Evolutionary conservation across 2,113 vertebrate species (phyloP).

Genomic region (Saccopteryx bilineata): DNA sequence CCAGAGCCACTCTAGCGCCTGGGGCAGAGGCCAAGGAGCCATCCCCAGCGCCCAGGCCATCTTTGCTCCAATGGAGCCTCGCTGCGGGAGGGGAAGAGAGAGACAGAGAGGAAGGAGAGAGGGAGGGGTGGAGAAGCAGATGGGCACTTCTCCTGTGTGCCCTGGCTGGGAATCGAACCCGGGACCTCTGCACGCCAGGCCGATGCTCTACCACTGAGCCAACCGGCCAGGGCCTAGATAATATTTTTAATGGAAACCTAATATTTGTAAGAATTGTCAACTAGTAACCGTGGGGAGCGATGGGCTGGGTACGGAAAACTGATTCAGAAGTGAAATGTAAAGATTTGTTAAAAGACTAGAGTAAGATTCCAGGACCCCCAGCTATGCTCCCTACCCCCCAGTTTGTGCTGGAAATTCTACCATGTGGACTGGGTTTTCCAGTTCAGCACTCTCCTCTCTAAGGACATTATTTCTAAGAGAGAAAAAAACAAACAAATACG

Average conservation of each 20-base stretch:
- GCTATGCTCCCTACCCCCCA: no score
- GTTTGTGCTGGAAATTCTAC: neutral
- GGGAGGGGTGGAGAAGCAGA: no score
- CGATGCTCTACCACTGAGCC: no score
- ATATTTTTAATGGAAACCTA: neutral
- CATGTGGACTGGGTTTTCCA: rapidly evolving
- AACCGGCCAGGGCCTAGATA: neutral
- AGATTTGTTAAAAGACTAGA: neutral
- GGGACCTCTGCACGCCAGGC: no score
- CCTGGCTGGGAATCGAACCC: no score
- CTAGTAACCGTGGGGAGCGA: neutral
- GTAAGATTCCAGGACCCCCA: neutral
- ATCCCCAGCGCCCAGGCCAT: no score
- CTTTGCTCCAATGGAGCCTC: no score
- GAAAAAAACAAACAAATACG: neutral
- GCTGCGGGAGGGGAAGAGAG: no score
- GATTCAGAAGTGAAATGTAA: neutral
- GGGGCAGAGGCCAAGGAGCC: no score
- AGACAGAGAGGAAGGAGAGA: no score
- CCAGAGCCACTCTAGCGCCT: no score
- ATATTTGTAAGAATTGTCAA: slow-evolving; percentile 17
- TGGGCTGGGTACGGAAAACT: neutral
- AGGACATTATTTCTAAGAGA: rapidly evolving
- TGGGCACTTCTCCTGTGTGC: no score
- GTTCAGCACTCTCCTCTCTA: neutral